Conservation (phyloP, 2,797 vertebrate genomes). For the Atherinosoma microstoma region DNA sequence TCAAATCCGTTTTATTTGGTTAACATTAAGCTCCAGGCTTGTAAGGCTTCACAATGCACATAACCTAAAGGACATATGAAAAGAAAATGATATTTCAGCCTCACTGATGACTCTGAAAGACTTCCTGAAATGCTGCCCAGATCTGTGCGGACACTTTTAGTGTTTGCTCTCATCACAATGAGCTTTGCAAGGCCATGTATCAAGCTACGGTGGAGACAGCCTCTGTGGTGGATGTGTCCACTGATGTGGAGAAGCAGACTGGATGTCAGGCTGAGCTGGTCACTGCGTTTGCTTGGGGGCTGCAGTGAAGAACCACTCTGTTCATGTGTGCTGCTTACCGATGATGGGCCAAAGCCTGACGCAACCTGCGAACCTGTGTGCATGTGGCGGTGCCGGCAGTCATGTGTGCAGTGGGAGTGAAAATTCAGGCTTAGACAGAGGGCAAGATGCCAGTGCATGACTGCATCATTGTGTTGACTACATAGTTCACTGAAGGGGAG, state of each 20-base stretch:
- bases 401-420: conserved; percentile 68
- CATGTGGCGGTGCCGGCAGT: conserved; percentile 41
- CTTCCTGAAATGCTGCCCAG: conserved; percentile 8
- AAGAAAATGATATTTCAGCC: not conserved
- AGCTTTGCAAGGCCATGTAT: conserved; percentile 49
- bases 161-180: conserved; percentile 42
- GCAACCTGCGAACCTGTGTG: conserved; percentile 49
- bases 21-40: not conserved
- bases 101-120: conserved; percentile 3
- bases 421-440: conserved; percentile 69
- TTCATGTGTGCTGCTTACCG: conserved; percentile 27
- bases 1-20: conserved; percentile 15
- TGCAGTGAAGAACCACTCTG: conserved; percentile 30
- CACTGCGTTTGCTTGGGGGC: conserved; percentile 39
- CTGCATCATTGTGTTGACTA: conserved; percentile 79
- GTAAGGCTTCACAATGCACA: not conserved
- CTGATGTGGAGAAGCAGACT: conserved; percentile 55
- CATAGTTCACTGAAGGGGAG: conserved; percentile 81
- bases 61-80: not conserved
- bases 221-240: conserved; percentile 43
- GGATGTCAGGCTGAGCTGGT: conserved; percentile 48
- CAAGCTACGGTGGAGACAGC: conserved; percentile 39
- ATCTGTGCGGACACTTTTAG: conserved; percentile 31
- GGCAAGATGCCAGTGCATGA: conserved; percentile 71
- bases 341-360: conserved; percentile 22